phyloP scores from a whole-genome alignment of 53 echinoderm and acorn worm genomes.

The Arbacia lixula region DNA sequence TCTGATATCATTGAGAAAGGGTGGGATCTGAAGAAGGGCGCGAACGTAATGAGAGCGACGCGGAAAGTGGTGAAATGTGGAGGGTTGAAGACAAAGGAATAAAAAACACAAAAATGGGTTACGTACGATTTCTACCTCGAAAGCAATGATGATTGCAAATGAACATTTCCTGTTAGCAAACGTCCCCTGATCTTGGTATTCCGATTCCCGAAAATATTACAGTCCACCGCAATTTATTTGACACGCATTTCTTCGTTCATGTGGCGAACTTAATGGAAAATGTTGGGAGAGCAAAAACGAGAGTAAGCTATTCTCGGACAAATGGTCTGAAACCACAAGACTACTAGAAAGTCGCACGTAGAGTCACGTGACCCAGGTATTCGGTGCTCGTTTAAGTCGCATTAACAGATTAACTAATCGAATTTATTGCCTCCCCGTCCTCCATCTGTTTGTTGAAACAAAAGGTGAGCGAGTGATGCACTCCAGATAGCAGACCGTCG shows the following conservation, averaged over 20 bases:
- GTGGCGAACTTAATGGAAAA: neutral
- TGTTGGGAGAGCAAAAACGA: neutral
- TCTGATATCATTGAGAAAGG: neutral
- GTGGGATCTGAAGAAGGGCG: neutral
- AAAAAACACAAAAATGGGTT: neutral
- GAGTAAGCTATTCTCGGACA: neutral
- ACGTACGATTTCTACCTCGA: too few relatives aligned
- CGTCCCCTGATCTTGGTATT: too few relatives aligned
- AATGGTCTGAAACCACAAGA: neutral
- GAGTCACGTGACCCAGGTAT: slow-evolving; percentile 19
- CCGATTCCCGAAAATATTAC: too few relatives aligned
- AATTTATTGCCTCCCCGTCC: slow-evolving; percentile 11
- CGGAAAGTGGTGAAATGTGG: neutral
- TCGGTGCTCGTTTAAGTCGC: slow-evolving; percentile 6
- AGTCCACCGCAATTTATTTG: too few relatives aligned
- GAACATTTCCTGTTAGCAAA: too few relatives aligned
- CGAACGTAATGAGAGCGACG: neutral
- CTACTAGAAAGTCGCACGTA: neutral
- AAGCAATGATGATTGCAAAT: too few relatives aligned
- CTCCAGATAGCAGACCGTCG: slow-evolving; percentile 14
- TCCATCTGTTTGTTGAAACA: slow-evolving; percentile 9
- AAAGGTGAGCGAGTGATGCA: slow-evolving; percentile 19
- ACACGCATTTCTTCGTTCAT: too few relatives aligned
- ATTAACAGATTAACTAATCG: slow-evolving; percentile 49
- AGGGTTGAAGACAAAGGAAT: neutral